Evolutionary conservation across 2,888 invertebrate genomes (phyloP), one percentile per base, ranked within the genome.

Genomic region (Synergus japonicus): DNA sequence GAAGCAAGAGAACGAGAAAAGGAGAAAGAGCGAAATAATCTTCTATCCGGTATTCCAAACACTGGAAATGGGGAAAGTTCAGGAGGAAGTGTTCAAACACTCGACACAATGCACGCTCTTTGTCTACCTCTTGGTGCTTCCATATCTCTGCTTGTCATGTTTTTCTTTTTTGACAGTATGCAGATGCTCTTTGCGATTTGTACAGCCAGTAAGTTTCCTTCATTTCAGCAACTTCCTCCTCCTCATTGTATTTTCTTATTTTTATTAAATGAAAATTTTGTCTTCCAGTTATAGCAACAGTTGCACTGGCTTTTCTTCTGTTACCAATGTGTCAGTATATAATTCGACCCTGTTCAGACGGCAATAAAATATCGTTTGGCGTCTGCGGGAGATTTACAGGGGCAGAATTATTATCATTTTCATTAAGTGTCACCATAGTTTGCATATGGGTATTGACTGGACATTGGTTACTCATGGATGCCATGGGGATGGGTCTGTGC

Each of bases 111-210:
- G 96, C 99, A 99, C 93, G 99, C 98, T 88, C 94, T 99, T 89
- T 98, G 98, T 93, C 95, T 99, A 92, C 99, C 99, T 80, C 94
- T 98, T 84, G 98, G 98, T 90, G 98, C 99, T 87, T 98, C 98
- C 84, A 96, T 98, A 88, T 98, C 98, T 82, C 94, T 99, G 84
- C 95, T 99, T 83, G 96, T 99, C 90, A 99, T 99, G 98, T 99
- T 99, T 93, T 98, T 99, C 94, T 99, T 98, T 93, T 99, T 99
- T 92, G 99, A 99, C 93, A 98, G 98, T 79, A 98, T 99, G 97
- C 99, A 99, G 93, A 97, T 97, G 94, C 95, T 96, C 88, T 98
- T 96, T 94, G 98, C 97, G 85, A 97, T 98, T 89, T 98, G 98
- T 92, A 99, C 99, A 89, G 98, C 99, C 91, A 97, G 98, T 98